phyloP scores from a whole-genome alignment of 2,797 vertebrate genomes.

The Cetoscarus ocellatus region DNA sequence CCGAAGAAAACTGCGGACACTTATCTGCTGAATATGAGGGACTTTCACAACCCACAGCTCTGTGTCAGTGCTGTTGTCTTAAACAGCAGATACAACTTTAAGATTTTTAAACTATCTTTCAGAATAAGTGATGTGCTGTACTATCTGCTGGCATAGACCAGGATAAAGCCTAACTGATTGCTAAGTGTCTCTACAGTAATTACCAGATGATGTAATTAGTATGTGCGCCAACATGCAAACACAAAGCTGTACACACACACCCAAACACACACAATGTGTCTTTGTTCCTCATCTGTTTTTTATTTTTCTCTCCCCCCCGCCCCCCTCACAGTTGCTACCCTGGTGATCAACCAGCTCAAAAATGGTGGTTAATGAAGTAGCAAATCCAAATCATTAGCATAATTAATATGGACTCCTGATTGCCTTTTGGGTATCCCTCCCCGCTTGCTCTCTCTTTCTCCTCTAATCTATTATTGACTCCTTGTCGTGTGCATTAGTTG shows the following conservation, averaged over 20 bases:
- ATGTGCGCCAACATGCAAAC: slow-evolving; percentile 20
- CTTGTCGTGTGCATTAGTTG: slow-evolving; percentile 43
- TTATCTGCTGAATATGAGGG: not conserved
- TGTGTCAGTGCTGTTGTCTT: slow-evolving; percentile 15
- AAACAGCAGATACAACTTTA: not conserved
- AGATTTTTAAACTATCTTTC: not conserved
- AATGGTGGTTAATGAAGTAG: slow-evolving; percentile 83
- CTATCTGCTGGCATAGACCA: not conserved
- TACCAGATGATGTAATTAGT: slow-evolving; percentile 77
- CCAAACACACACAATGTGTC: slow-evolving; percentile 18
- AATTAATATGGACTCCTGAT: slow-evolving; percentile 77
- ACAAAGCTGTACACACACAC: slow-evolving; percentile 19
- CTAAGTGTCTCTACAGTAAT: slow-evolving; percentile 68
- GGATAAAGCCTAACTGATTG: slow-evolving; percentile 63
- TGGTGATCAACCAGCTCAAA: slow-evolving; percentile 74
- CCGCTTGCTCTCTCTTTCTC: not conserved
- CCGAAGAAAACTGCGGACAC: slow-evolving; percentile 34
- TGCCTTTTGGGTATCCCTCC: slow-evolving; percentile 64
- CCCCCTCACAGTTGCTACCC: slow-evolving; percentile 54
- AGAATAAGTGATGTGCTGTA: slow-evolving; percentile 1
- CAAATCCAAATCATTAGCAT: slow-evolving; percentile 82
- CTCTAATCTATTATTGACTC: slow-evolving; percentile 64
- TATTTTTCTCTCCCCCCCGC: not conserved
- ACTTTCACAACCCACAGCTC: not conserved
- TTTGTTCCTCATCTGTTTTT: slow-evolving; percentile 29